Evolutionary conservation across 2,888 invertebrate species (phyloP).

Genomic region (Carterocephalus palaemon): DNA sequence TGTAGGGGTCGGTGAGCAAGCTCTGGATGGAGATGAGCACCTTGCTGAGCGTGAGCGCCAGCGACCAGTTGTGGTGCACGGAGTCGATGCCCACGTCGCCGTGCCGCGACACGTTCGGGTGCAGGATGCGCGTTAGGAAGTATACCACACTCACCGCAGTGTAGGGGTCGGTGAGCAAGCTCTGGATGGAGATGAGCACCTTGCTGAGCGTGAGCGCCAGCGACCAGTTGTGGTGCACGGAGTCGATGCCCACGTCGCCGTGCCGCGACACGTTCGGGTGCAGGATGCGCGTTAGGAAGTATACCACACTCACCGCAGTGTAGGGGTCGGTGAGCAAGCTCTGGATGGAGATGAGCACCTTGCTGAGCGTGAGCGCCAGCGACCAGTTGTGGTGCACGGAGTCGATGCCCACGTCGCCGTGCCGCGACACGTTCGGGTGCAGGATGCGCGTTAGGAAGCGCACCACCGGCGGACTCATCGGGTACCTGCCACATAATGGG

Average conservation of each 20-base stretch:
- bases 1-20: too few species aligned
- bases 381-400: conserved; percentile 98
- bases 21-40: too few species aligned
- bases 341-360: conserved; percentile 92
- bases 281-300: conserved; percentile 94
- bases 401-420: conserved; percentile 97
- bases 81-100: conserved; percentile 97
- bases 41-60: too few species aligned
- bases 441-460: conserved; percentile 95
- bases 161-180: too few species aligned
- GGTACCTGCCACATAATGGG: conserved; percentile 80
- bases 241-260: conserved; percentile 97
- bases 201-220: too few species aligned
- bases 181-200: too few species aligned
- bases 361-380: conserved; percentile 93
- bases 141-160: too few species aligned
- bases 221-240: too few species aligned
- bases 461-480: conserved; percentile 94
- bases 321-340: conserved; percentile 94
- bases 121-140: too few species aligned
- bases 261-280: conserved; percentile 97
- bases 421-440: conserved; percentile 96
- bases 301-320: conserved; percentile 86
- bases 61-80: too few species aligned
- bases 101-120: too few species aligned